phyloP scores from a whole-genome alignment of 2,888 invertebrate genomes.

The Parascotia fuliginaria region DNA sequence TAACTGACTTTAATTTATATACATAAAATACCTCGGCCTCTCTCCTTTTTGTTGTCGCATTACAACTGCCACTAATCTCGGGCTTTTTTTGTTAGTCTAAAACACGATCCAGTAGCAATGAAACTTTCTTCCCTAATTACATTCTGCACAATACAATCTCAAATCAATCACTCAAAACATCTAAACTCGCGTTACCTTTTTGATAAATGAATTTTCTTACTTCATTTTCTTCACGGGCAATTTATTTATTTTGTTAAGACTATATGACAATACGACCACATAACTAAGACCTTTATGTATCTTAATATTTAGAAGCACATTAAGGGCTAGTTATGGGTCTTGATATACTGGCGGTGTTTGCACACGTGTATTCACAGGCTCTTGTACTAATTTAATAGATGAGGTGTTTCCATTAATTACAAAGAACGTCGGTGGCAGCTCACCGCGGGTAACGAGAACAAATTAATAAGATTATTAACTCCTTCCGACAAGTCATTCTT shows the following conservation, averaged over 20 bases:
- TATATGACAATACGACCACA: conserved; percentile 59
- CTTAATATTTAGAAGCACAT: conserved; percentile 2
- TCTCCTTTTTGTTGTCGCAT: no score
- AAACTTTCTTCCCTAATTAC: conserved; percentile 24
- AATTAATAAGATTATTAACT: conserved; percentile 84
- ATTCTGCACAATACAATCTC: conserved; percentile 18
- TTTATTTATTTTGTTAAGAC: conserved; percentile 80
- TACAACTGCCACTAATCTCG: no score
- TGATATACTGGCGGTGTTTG: conserved; percentile 57
- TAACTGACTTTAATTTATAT: no score
- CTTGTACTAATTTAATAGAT: conserved; percentile 84
- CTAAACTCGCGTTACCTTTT: conserved; percentile 55
- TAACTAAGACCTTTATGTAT: conserved; percentile 45
- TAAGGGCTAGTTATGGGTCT: conserved; percentile 51
- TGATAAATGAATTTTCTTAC: conserved; percentile 83
- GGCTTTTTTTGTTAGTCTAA: neutral
- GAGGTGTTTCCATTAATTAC: conserved; percentile 85
- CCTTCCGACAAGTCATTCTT: conserved; percentile 82
- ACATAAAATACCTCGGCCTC: no score
- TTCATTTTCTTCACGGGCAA: conserved; percentile 80
- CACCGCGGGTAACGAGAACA: conserved; percentile 73
- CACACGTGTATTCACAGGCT: conserved; percentile 75
- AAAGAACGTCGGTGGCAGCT: conserved; percentile 80
- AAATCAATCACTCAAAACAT: conserved; percentile 62
- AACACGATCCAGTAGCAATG: neutral